Base-by-base conservation (phyloP, 1,140 invertebrate species). In the Drosophila funebris region DNA sequence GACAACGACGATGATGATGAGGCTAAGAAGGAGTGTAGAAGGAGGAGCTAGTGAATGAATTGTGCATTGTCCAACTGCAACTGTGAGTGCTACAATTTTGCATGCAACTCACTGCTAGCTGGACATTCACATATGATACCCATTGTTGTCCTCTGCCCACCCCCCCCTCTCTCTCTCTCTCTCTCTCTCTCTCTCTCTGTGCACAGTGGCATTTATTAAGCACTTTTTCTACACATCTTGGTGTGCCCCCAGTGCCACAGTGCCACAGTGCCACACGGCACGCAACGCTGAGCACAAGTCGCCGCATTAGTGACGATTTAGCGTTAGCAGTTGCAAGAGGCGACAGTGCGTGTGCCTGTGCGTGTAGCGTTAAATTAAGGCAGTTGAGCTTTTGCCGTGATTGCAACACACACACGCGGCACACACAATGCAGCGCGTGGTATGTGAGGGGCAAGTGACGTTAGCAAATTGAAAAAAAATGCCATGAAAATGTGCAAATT, bases 231-330 rank as follows among this genome's bases (percentile, higher is more conserved):
- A 36, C 20, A 48, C 52, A 14, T 64, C 16, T 57, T n/a, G 39
- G 16, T 13, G 22, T 33, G 27, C 33, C 13, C 33, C 33, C 11
- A 8, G 8, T 68, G 9, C 20, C 56, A 11, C 37, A n/a, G n/a
- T n/a, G n/a, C n/a, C n/a, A n/a, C 57, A 44, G 24, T 52, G 57
- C 14, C 46, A 48, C 67, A 31, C 62, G 64, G 48, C 79, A 88
- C 73, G 76, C 79, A 73, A 82, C 61, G 78, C 33, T 73, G 76
- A 48, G 66, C 83, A 87, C 71, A 88, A 88, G 83, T 70, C 74
- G 82, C 46, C 68, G 68, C 73, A 88, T 87, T 88, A 88, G 82
- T 78, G 82, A 83, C 82, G 85, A 88, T 87, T 88, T 87, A 83
- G 75, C 83, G 61, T 36, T 33, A 52, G 13, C 39, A 43, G 39